These are phyloP conservation scores for Sussaba pulchella DNA, from an alignment of 2,888 invertebrate genomes.

Conservation along the genomic window DNA sequence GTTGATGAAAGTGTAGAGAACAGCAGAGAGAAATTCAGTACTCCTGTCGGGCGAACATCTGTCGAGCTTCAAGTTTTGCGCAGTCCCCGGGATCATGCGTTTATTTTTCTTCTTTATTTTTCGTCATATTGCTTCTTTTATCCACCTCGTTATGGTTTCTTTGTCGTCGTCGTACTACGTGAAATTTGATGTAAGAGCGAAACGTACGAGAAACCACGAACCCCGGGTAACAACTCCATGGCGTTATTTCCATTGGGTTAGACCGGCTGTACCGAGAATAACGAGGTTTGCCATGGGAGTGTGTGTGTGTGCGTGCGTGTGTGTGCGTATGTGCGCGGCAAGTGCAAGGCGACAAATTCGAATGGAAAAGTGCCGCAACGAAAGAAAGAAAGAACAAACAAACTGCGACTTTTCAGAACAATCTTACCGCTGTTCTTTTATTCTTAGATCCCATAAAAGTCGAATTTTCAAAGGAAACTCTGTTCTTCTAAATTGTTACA, in stretches of 20 bases:
- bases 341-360: too few species aligned
- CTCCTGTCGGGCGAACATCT: slow-evolving; percentile 12
- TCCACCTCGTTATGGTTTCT: slow-evolving; percentile 8
- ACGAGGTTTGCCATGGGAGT: too few species aligned
- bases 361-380: too few species aligned
- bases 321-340: too few species aligned
- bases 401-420: too few species aligned
- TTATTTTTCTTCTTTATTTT: slow-evolving; percentile 2
- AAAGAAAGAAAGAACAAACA: too few species aligned
- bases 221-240: neutral
- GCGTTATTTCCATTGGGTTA: neutral
- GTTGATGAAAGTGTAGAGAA: slow-evolving; percentile 10
- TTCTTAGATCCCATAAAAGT: too few species aligned
- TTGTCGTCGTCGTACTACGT: neutral
- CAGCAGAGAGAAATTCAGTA: slow-evolving; percentile 14
- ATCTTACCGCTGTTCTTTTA: too few species aligned
- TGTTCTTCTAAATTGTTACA: too few species aligned
- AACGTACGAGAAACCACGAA: neutral
- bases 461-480: too few species aligned
- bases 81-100: neutral
- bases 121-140: slow-evolving; percentile 1
- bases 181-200: neutral
- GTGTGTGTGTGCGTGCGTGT: too few species aligned
- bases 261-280: neutral
- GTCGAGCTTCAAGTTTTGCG: slow-evolving; percentile 17